These are phyloP conservation scores for Temnothorax curvispinosus DNA, from an alignment of 1,140 invertebrate species.

Conservation along the genomic window DNA sequence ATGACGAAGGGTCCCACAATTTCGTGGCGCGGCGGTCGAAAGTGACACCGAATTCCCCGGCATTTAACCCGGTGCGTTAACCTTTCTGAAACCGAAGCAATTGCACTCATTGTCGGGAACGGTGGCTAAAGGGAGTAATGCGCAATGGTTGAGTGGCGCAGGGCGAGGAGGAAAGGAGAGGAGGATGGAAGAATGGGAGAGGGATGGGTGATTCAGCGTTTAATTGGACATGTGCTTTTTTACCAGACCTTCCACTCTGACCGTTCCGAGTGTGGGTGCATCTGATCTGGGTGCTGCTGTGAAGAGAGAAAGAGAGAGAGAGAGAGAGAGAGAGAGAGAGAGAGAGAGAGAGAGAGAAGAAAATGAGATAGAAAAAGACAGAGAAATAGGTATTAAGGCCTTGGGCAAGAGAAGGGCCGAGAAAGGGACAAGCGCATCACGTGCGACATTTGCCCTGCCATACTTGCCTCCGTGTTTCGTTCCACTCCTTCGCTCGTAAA, in stretches of 20 bases:
- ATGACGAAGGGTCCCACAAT: conserved; percentile 62
- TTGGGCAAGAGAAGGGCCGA: neutral
- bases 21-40: conserved; percentile 72
- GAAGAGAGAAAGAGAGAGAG: conserved; percentile 5
- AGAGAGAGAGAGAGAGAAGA: neutral
- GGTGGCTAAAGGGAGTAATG: conserved; percentile 38
- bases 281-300: conserved; percentile 29
- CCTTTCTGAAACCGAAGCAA: conserved; percentile 83
- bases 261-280: conserved; percentile 58
- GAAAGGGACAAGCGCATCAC: conserved; percentile 27
- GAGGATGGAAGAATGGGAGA: neutral
- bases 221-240: conserved; percentile 81
- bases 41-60: conserved; percentile 81
- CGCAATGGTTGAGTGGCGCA: conserved; percentile 7
- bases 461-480: conserved; percentile 47
- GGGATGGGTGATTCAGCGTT: conserved; percentile 73
- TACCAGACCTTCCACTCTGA: conserved; percentile 53
- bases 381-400: neutral
- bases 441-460: conserved; percentile 59
- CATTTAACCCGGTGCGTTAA: conserved; percentile 83
- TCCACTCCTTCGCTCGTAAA: conserved; percentile 40
- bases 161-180: neutral
- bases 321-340: neutral
- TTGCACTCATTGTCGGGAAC: conserved; percentile 81
- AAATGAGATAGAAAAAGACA: neutral